Base-by-base conservation (phyloP, 2,113 vertebrate genomes). In the Thalassoma bifasciatum region DNA sequence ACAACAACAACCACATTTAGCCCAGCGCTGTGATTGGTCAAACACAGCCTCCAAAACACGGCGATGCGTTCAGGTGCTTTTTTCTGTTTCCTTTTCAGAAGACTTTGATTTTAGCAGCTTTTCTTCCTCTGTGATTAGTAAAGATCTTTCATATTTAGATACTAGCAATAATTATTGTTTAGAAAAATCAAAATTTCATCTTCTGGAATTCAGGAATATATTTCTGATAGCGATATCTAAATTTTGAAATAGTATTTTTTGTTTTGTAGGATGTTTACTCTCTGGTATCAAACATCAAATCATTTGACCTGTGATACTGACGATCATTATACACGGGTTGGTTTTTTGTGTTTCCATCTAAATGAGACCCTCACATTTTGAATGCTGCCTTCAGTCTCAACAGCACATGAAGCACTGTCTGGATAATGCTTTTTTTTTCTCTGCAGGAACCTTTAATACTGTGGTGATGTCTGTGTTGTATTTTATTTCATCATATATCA, bases 11-110 rank as follows among this genome's bases (percentile, higher is more conserved):
- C 46, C 14, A 2, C n/a, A 0, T 2, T 14, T 38, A 17, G 22
- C 22, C n/a, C 0, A 26, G 74, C 0, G 23, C 10, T 42, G 14
- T 11, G 66, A 77, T 71, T 77, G 66, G 66, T 71, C 46, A 2
- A n/a, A 16, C 40, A 0, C 16, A 46, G 24, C 13, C 37, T 44
- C 37, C 5, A 49, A 23, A 19, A 36, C 10, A 49, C 17, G n/a
- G 46, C 10, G 19, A n/a, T 8, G 10, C 9, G 46, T 49, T 49
- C 10, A 49, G 46, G 19, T 49, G 19, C 6, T 21, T 49, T n/a
- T 49, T n/a, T 49, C 10, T n/a, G 2, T 49, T 2, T 21, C 9
- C 13, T 44, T 44, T 16, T 14, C 16, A 2, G 13, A 16, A 13
- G 1, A 16, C 13, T 44, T 14, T 14, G 42, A 16, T 4, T 16